A percentile compares a stretch with the other conserved stretches of the same genome.
Evolutionary conservation across 2,113 vertebrate species (phyloP).

Genomic region (Oncorhynchus kisutch): DNA sequence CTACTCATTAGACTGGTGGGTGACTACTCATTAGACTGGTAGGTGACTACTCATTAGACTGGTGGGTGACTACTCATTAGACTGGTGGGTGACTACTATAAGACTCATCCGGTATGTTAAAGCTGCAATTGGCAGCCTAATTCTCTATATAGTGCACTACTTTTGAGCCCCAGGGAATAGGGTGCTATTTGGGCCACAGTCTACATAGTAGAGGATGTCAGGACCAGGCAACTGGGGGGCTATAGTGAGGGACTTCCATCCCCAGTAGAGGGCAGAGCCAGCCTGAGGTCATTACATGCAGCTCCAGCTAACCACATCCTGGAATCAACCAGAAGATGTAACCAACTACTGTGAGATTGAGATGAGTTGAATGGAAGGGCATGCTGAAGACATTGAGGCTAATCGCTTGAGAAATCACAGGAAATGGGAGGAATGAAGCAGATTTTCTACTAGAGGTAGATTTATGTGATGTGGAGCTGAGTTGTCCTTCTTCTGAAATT

Average conservation of each 20-base stretch:
- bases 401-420: neutral
- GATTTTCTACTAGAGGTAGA: no score
- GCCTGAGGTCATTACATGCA: slow-evolving; percentile 19
- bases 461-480: no score
- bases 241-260: neutral
- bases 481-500: no score
- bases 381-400: slow-evolving; percentile 9
- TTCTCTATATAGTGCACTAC: no score
- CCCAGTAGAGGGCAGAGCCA: neutral
- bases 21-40: no score
- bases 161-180: neutral
- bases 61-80: no score
- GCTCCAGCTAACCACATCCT: slow-evolving; percentile 41
- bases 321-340: neutral
- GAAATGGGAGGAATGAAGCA: neutral
- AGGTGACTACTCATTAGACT: no score
- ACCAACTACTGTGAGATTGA: slow-evolving; percentile 25
- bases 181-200: slow-evolving; percentile 33
- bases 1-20: no score
- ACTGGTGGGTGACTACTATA: no score
- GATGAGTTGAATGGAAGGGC: slow-evolving; percentile 33
- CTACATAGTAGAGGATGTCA: slow-evolving; percentile 40
- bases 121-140: no score
- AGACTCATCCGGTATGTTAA: no score
- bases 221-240: slow-evolving; percentile 15